Evolutionary conservation across 2,888 invertebrate genomes (phyloP), one percentile per base, ranked within the genome.

Genomic region (Epistrophe grossulariae): DNA sequence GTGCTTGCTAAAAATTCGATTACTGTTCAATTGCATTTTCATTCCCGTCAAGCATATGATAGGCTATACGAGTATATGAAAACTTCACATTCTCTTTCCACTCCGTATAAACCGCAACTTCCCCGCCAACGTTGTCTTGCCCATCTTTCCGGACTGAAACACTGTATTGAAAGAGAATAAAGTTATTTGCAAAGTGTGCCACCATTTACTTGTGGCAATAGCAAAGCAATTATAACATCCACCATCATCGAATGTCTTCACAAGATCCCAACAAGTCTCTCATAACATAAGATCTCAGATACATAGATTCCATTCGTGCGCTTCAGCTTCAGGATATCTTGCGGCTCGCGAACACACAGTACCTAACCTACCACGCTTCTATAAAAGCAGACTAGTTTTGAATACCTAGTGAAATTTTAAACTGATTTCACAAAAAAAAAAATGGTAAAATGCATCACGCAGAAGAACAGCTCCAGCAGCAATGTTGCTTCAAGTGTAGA

Each of bases 131-230:
- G 48, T 19, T 4, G 17, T n/a, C 15, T n/a, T 11, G 11, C 40
- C 48, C 57, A 59, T 52, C 50, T 68, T 68, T 68, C 66, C 66
- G 66, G 45, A 15, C 79, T n/a, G 55, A 60, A 66, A 50, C 35
- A 4, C 43, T 7, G 31, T 17, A 52, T 70, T 40, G 70, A 66
- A 19, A 50, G 64, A 59, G 66, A 77, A 80, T 80, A 77, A 76
- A 72, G 80, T 80, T 77, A 84, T 80, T 84, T 78, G 70, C 77
- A 78, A 81, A 85, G 85, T 85, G 81, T 85, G 85, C 84, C 84
- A 85, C 81, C 55, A 85, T 78, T 81, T 78, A 85, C 78, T 70
- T 81, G 68, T 70, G 70, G 73, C 62, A 35, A 45, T 70, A 62
- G 73, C 62, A 35, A 45, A 70, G 78, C 85, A 85, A 85, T 85